Evolutionary conservation across 1,140 invertebrate species (phyloP).

Genomic region (Dolichoris vasculosae): DNA sequence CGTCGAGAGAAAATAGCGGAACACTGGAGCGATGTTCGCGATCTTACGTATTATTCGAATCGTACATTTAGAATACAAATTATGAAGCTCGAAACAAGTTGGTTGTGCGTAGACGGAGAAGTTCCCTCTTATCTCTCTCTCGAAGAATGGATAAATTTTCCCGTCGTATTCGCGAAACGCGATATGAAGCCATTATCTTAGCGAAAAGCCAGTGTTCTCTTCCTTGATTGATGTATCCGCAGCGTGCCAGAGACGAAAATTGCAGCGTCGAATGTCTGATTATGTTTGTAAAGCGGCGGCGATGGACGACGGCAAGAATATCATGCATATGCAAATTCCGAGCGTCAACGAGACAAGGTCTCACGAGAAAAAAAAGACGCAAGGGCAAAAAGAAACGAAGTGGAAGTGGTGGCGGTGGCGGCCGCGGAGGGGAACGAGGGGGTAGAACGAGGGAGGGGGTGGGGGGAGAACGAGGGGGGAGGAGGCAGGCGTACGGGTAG

Average conservation of each 20-base stretch:
- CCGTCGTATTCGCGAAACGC: not conserved
- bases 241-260: conserved; percentile 35
- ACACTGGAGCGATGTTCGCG: not conserved
- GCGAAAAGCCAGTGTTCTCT: conserved; percentile 27
- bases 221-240: conserved; percentile 50
- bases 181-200: conserved; percentile 34
- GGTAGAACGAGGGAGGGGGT: not conserved
- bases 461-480: not conserved
- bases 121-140: not conserved
- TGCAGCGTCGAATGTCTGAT: conserved; percentile 58
- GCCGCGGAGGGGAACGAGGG: not conserved
- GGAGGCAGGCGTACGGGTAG: not conserved
- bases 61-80: conserved; percentile 22
- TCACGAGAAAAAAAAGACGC: conserved; percentile 31
- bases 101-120: not conserved
- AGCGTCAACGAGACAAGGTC: conserved; percentile 63
- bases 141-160: conserved; percentile 37
- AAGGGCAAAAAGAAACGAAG: not conserved
- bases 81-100: conserved; percentile 38
- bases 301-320: conserved; percentile 9
- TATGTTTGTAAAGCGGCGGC: conserved; percentile 53
- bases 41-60: not conserved
- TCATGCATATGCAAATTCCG: conserved; percentile 60
- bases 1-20: not conserved
- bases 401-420: not conserved